A percentile compares a stretch with the other conserved stretches of the same genome.
phyloP scores from a whole-genome alignment of 2,797 vertebrate species.

The Tachyglossus aculeatus region DNA sequence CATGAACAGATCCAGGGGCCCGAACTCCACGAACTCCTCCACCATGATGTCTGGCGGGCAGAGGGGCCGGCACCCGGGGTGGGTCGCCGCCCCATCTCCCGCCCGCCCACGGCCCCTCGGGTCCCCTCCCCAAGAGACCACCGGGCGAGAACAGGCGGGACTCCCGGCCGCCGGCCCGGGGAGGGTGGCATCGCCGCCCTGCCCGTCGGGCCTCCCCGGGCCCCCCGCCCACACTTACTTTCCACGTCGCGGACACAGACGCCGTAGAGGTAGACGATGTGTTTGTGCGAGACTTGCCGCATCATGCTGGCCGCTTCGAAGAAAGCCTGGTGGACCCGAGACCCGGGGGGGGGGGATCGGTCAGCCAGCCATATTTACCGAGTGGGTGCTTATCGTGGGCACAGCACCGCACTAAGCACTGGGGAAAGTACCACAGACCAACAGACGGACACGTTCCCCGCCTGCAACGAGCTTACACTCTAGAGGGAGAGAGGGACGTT shows the following conservation, averaged over 20 bases:
- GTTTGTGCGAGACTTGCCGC: slow-evolving; percentile 95
- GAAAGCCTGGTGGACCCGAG: slow-evolving; percentile 81
- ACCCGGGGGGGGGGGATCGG: neutral
- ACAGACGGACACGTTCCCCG: neutral
- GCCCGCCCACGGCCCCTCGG: neutral
- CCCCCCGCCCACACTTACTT: slow-evolving; percentile 94
- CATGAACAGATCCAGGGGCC: slow-evolving; percentile 94
- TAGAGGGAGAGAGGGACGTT: neutral
- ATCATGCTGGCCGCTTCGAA: slow-evolving; percentile 98
- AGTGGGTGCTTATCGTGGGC: neutral
- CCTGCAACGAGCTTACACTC: neutral
- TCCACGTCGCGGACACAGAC: slow-evolving; percentile 93
- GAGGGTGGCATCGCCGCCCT: neutral
- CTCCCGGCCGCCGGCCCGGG: neutral
- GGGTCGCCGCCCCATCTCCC: neutral
- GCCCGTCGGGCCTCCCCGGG: neutral
- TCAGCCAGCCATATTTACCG: too few relatives aligned
- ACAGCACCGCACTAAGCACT: neutral
- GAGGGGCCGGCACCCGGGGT: rapidly evolving
- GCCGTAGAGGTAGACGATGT: slow-evolving; percentile 93
- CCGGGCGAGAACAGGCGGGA: neutral
- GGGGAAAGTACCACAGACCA: neutral
- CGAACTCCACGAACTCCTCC: slow-evolving; percentile 92
- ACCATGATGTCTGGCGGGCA: slow-evolving; percentile 91
- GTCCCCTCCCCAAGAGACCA: neutral